phyloP scores from a whole-genome alignment of 1,140 invertebrate genomes.

The Mylabris phalerata region DNA sequence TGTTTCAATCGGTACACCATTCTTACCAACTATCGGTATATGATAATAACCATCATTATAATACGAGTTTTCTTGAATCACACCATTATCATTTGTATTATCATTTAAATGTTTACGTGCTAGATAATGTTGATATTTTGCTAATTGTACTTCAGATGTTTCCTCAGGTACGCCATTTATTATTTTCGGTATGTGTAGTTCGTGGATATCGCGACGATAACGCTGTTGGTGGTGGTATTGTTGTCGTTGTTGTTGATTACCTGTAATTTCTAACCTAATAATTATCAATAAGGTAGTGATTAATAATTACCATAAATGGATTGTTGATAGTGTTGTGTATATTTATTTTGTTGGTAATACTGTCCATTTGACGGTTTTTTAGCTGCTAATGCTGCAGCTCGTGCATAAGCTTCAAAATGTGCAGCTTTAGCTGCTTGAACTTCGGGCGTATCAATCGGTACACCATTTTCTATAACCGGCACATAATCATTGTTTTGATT shows the following conservation, averaged over 20 bases:
- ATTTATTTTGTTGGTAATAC: conserved; percentile 1
- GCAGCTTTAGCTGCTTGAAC: conserved; percentile 54
- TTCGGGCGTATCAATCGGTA: conserved; percentile 54
- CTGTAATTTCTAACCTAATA: neutral
- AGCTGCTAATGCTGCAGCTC: conserved; percentile 31
- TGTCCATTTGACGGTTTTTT: neutral
- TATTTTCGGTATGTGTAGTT: conserved; percentile 31
- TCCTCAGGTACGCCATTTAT: conserved; percentile 39
- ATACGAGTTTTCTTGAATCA: neutral
- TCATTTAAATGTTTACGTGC: neutral
- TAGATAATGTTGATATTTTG: conserved; percentile 4
- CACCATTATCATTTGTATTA: conserved; percentile 1
- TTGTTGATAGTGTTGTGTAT: neutral
- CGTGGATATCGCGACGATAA: neutral
- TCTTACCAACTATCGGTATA: conserved; percentile 42
- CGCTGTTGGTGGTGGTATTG: conserved; percentile 27
- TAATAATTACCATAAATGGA: neutral
- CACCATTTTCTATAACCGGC: conserved; percentile 37
- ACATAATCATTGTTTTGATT: conserved; percentile 1
- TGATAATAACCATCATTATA: neutral
- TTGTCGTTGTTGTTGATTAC: conserved; percentile 34
- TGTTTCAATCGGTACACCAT: conserved; percentile 50
- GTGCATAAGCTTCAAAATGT: conserved; percentile 52
- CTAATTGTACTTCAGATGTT: conserved; percentile 15
- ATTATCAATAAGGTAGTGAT: neutral